Conservation (phyloP, 2,113 vertebrate species). For the Heloderma charlesbogerti region DNA sequence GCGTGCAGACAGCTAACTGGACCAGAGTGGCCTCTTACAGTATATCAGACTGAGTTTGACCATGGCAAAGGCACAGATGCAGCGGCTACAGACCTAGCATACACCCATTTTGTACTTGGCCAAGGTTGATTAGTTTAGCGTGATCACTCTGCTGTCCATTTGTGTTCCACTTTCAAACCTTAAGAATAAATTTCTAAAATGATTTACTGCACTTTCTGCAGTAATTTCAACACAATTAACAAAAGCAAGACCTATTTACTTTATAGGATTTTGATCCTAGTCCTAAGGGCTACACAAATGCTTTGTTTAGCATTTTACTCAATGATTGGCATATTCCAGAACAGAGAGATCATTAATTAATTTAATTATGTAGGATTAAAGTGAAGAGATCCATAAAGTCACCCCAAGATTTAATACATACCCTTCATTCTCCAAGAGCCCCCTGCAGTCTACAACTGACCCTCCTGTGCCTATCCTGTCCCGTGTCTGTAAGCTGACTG, state of each 20-base stretch:
- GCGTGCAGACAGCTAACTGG: neutral
- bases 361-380: neutral
- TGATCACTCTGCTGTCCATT: neutral
- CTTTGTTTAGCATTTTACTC: neutral
- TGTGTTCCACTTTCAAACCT: neutral
- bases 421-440: slow-evolving; percentile 96
- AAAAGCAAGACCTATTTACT: neutral
- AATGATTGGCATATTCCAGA: neutral
- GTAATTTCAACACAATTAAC: neutral
- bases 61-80: neutral
- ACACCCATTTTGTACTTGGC: neutral
- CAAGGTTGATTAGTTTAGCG: neutral
- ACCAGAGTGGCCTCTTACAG: neutral
- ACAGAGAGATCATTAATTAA: neutral
- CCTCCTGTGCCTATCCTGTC: slow-evolving; percentile 95
- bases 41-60: neutral
- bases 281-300: neutral
- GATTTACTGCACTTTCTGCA: neutral
- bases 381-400: too few relatives aligned
- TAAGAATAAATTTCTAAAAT: neutral
- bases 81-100: too few relatives aligned
- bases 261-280: neutral
- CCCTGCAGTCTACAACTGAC: slow-evolving; percentile 96
- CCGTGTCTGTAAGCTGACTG: slow-evolving; percentile 97
- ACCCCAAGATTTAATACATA: slow-evolving; percentile 71